phyloP scores from a whole-genome alignment of 2,113 vertebrate species.

The Sebastes schlegelii region DNA sequence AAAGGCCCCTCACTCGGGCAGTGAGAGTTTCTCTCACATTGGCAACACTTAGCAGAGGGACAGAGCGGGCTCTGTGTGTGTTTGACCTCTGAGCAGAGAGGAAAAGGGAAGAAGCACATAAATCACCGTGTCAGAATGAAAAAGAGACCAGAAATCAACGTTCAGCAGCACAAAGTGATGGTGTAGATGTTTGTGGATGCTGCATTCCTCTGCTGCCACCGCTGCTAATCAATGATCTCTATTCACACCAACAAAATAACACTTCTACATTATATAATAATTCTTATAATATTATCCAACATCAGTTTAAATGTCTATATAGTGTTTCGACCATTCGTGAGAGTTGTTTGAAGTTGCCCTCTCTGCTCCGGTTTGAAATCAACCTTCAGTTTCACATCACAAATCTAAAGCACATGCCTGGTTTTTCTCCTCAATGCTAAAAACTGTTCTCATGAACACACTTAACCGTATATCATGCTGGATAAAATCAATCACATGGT shows the following conservation, averaged over 20 bases:
- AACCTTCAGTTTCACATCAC: slow-evolving; percentile 25
- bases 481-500: slow-evolving; percentile 48
- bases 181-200: slow-evolving; percentile 1
- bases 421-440: not conserved
- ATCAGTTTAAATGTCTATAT: not conserved
- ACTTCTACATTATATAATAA: not conserved
- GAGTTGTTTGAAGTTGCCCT: not conserved
- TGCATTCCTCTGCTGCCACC: slow-evolving; percentile 37
- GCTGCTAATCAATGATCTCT: slow-evolving; percentile 12
- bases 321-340: not conserved
- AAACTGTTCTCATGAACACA: slow-evolving; percentile 27
- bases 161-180: not conserved
- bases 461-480: slow-evolving; percentile 32
- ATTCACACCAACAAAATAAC: slow-evolving; percentile 5
- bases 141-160: slow-evolving; percentile 24
- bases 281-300: not conserved
- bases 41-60: slow-evolving; percentile 49
- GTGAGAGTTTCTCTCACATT: slow-evolving; percentile 60
- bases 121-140: slow-evolving; percentile 36
- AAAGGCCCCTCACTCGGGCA: slow-evolving; percentile 8
- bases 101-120: slow-evolving; percentile 54
- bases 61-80: slow-evolving; percentile 60
- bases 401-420: slow-evolving; percentile 56
- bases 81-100: slow-evolving; percentile 53
- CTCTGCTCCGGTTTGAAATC: slow-evolving; percentile 14